Base-by-base conservation (phyloP, 1,140 invertebrate genomes). In the Cepaea nemoralis region DNA sequence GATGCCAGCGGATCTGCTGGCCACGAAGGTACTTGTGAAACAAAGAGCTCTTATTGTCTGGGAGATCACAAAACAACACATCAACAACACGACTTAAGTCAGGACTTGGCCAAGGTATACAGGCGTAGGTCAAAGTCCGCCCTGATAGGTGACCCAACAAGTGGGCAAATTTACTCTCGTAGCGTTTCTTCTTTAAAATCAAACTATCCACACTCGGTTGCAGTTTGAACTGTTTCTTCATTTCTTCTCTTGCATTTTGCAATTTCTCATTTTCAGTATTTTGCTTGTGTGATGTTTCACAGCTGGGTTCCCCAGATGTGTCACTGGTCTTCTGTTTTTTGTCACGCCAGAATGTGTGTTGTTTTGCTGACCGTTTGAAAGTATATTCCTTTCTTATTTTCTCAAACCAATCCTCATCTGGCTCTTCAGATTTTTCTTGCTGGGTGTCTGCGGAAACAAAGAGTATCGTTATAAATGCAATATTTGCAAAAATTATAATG, bases 1-100 rank as follows among this genome's bases (percentile, higher is more conserved):
- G 89, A 82, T 90, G 89, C 89, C 89, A 90, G 3, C 86, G 71
- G 22, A 89, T 85, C 77, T 87, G 85, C 76, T 90, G 87, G 31
- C 86, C 77, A 35, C 87, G 45, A n/a, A 89, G 69, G 78, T 87
- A 87, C 59, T 87, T 88, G 73, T 83, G 85, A 42, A 86, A 86
- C n/a, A 73, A 76, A 0, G 69, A 33, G 39, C 78, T 77, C 19
- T 73, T 55, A 80, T 73, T 82, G 48, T 85, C 82, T 8, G 71
- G 33, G 37, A 86, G 42, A 48, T 87, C 85, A 80, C 84, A 84
- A 75, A 89, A 87, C 70, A 89, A 73, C 14, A 88, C 78, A 5
- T 82, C 83, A 50, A 81, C 78, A 50, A 88, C 79, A 24, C 71
- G 31, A 22, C 83, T 82, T 55, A 80, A 75, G 40, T 75, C 67